Evolutionary conservation across 1,140 invertebrate genomes (phyloP).

Genomic region (Achatina immaculata): DNA sequence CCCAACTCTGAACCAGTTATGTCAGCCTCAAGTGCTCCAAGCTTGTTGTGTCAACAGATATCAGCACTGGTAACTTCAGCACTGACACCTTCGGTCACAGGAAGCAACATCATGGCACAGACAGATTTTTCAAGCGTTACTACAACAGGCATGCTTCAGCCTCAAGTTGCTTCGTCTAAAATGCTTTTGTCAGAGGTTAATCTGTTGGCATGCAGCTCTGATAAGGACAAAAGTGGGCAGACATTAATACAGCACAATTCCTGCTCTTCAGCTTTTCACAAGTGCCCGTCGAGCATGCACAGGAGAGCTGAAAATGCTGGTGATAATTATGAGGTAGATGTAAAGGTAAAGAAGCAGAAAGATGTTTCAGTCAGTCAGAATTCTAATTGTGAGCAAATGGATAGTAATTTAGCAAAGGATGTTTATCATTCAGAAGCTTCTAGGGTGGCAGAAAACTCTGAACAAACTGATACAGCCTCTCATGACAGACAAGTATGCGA

Average conservation of each 20-base stretch:
- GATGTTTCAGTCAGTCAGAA: not conserved
- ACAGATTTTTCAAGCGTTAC: not conserved
- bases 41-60: not conserved
- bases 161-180: not conserved
- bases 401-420: not conserved
- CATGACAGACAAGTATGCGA: not conserved
- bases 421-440: not conserved
- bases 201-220: slow-evolving; percentile 7
- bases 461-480: not conserved
- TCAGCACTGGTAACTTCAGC: not conserved
- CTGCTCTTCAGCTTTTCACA: slow-evolving; percentile 17
- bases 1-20: not conserved
- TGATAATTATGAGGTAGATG: not conserved
- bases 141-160: not conserved
- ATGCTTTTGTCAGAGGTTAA: slow-evolving; percentile 18
- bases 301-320: not conserved
- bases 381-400: not conserved
- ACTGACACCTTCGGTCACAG: not conserved
- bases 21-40: too few species aligned
- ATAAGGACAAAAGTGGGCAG: not conserved
- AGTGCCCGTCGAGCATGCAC: slow-evolving; percentile 2
- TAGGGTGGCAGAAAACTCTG: not conserved
- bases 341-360: not conserved
- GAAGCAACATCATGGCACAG: not conserved
- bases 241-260: slow-evolving; percentile 18